phyloP scores from a whole-genome alignment of 2,888 invertebrate species.

The Sinohyriopsis cumingii region DNA sequence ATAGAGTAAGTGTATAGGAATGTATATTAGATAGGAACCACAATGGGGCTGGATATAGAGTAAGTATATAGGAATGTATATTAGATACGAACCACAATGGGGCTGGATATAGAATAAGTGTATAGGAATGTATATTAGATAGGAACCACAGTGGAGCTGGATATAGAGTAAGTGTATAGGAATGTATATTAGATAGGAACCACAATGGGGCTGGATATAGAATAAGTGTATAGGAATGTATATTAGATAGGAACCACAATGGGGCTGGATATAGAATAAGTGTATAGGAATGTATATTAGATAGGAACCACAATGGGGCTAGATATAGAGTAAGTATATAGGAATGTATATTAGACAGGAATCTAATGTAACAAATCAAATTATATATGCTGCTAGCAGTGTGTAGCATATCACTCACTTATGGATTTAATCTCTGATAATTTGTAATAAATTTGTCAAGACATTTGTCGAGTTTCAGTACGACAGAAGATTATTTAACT shows the following conservation, averaged over 20 bases:
- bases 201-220: conserved; percentile 54
- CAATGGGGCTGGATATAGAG: conserved; percentile 44
- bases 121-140: background rate
- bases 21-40: conserved; percentile 52
- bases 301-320: conserved; percentile 64
- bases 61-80: conserved; percentile 3
- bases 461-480: no score
- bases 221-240: conserved; percentile 3
- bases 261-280: conserved; percentile 24
- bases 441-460: no score
- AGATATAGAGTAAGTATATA: conserved; percentile 11
- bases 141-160: conserved; percentile 64
- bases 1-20: conserved; percentile 10
- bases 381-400: no score
- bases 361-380: background rate
- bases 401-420: no score
- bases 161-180: conserved; percentile 10
- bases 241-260: conserved; percentile 61
- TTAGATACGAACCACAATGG: conserved; percentile 62
- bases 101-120: conserved; percentile 16
- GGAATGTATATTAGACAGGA: background rate
- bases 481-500: no score
- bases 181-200: conserved; percentile 41
- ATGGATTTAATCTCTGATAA: no score
- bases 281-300: background rate